Evolutionary conservation across 2,888 invertebrate species (phyloP).

Genomic region (Myopa tessellatipennis): DNA sequence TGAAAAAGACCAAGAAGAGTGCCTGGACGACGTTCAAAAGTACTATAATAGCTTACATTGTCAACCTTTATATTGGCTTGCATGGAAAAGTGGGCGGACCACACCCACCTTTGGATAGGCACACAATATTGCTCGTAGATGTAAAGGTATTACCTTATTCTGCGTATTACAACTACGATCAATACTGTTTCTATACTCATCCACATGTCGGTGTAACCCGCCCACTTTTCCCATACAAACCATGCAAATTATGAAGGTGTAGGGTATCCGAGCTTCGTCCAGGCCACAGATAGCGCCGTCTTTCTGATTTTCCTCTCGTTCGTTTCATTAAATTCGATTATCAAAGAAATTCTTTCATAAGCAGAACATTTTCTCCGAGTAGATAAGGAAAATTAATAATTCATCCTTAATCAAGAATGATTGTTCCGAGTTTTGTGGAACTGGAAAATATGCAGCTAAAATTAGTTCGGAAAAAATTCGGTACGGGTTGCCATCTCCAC

Average conservation of each 20-base stretch:
- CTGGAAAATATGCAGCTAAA: neutral
- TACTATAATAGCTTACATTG: too few species aligned
- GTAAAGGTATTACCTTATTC: too few species aligned
- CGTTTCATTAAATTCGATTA: neutral
- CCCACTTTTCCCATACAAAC: too few species aligned
- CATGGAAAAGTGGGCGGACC: too few species aligned
- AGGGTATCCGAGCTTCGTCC: neutral
- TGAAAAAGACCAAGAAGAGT: neutral
- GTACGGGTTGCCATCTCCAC: neutral
- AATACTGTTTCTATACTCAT: too few species aligned
- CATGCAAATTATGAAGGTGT: neutral
- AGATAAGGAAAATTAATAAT: slow-evolving; percentile 59
- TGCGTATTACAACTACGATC: too few species aligned
- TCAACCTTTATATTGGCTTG: too few species aligned
- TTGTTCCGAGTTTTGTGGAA: slow-evolving; percentile 52
- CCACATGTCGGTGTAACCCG: too few species aligned
- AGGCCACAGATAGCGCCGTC: neutral
- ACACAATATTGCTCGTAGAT: too few species aligned
- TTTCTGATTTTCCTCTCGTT: neutral
- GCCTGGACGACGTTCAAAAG: too few species aligned
- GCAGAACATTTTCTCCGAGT: neutral
- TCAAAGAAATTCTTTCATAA: too few species aligned
- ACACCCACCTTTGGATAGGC: too few species aligned
- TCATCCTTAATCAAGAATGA: slow-evolving; percentile 67
- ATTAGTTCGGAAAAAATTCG: neutral